These are phyloP conservation scores for Chaetura pelagica DNA, from an alignment of 2,113 vertebrate genomes.

Conservation along the genomic window DNA sequence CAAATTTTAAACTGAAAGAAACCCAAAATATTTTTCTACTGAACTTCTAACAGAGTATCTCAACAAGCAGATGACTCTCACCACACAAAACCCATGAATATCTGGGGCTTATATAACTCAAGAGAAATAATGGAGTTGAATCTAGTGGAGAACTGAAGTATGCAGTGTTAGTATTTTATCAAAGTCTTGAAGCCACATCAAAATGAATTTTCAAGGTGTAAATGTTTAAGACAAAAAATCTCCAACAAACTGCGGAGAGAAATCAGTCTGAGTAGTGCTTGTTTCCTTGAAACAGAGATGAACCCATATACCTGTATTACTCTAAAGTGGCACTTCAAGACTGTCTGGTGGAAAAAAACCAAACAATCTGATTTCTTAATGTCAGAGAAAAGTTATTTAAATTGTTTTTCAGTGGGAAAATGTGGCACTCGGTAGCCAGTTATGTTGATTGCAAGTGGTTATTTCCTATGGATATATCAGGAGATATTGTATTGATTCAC, in stretches of 20 bases:
- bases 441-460: background rate
- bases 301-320: background rate
- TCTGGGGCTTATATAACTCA: conserved; percentile 12
- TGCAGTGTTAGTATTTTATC: conserved; percentile 32
- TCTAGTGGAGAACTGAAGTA: conserved; percentile 26
- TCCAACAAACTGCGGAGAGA: background rate
- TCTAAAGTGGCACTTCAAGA: background rate
- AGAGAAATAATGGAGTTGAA: conserved; percentile 46
- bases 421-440: background rate
- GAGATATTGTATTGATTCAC: conserved; percentile 41
- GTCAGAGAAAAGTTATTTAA: background rate
- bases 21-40: background rate
- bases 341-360: background rate
- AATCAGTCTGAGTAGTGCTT: conserved; percentile 22
- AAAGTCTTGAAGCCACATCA: conserved; percentile 37
- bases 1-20: background rate
- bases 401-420: background rate
- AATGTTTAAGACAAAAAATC: conserved; percentile 3
- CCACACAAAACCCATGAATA: conserved; percentile 8
- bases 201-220: conserved; percentile 56
- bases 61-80: background rate
- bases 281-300: conserved; percentile 25
- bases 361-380: background rate
- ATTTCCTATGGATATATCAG: conserved; percentile 30
- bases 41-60: background rate